Evolutionary conservation across 92 coral and sea anemone genomes (phyloP), one percentile per base, ranked within the genome.

Genomic region (Muricea muricata): DNA sequence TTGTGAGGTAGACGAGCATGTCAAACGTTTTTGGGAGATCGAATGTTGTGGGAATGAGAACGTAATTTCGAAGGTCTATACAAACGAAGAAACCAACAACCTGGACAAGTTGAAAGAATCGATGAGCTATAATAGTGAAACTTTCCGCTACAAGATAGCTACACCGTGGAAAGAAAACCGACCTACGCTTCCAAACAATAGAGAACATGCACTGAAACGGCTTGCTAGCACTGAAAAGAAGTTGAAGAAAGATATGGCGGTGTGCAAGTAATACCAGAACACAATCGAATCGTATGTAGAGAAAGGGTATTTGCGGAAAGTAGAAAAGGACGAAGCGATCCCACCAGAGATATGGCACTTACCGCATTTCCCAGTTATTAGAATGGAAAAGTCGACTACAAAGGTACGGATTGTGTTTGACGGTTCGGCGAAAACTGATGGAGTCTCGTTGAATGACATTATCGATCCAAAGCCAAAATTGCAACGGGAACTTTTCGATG

Each of bases 291-390:
- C 34, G 8, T 80, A 89, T 68, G 73, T 80, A 0, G 78, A 89
- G 80, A 78, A 89, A 23, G 83, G 92, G 17, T 84, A 89, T 65
- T 65, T 89, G 1, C 57, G 81, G 29, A 84, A 50, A 52, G 81
- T 88, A n/a, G n/a, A n/a, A n/a, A n/a, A n/a, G n/a, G n/a, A n/a
- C n/a, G 92, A 85, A 46, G 73, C 58, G 61, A 40, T 79, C 25
- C 87, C 90, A 45, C 67, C 81, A 24, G 73, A 73, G 42, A 75
- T 83, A 17, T 87, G 88, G 90, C 84, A 78, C 55, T 47, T 87
- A 14, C 89, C 91, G 23, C 91, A 90, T 78, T 83, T 90, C 73
- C 90, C 91, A 12, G 39, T 83, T 35, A 85, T 91, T 2, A 79
- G 83, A 20, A 66, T 84, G 91, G 87, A 68, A 71, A 88, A 80